phyloP scores from a whole-genome alignment of 1,140 invertebrate species.

The Drosophila athabasca region DNA sequence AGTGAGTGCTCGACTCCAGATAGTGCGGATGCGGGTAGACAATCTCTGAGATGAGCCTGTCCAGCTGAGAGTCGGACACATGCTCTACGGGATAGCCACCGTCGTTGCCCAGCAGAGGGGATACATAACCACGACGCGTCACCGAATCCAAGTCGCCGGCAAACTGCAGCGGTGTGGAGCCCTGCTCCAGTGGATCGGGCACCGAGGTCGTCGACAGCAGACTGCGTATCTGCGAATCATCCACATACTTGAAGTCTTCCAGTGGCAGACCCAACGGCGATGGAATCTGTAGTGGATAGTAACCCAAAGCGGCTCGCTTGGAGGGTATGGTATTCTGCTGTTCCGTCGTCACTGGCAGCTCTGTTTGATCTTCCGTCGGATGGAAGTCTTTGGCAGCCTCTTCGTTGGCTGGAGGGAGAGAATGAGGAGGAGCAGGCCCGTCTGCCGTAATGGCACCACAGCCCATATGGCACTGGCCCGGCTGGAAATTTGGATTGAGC shows the following conservation, averaged over 20 bases:
- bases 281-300: conserved; percentile 60
- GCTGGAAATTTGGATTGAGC: conserved; percentile 67
- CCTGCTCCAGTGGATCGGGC: conserved; percentile 63
- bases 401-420: background rate
- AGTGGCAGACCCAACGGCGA: conserved; percentile 36
- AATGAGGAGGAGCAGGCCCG: conserved; percentile 7
- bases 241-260: conserved; percentile 58
- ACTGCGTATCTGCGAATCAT: conserved; percentile 50
- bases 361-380: conserved; percentile 5
- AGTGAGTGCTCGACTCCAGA: conserved; percentile 52
- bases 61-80: conserved; percentile 61
- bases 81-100: conserved; percentile 64
- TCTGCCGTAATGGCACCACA: conserved; percentile 48
- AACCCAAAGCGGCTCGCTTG: conserved; percentile 51
- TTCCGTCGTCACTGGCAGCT: conserved; percentile 3
- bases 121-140: conserved; percentile 7
- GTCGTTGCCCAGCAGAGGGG: conserved; percentile 19
- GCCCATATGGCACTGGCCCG: conserved; percentile 65
- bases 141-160: conserved; percentile 62
- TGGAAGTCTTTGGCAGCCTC: conserved; percentile 5
- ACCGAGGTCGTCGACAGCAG: conserved; percentile 69
- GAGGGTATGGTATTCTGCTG: conserved; percentile 52
- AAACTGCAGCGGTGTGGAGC: conserved; percentile 60
- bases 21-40: conserved; percentile 69
- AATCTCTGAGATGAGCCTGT: conserved; percentile 70